Conservation (phyloP, 2,113 vertebrate species). For the Callithrix jacchus region DNA sequence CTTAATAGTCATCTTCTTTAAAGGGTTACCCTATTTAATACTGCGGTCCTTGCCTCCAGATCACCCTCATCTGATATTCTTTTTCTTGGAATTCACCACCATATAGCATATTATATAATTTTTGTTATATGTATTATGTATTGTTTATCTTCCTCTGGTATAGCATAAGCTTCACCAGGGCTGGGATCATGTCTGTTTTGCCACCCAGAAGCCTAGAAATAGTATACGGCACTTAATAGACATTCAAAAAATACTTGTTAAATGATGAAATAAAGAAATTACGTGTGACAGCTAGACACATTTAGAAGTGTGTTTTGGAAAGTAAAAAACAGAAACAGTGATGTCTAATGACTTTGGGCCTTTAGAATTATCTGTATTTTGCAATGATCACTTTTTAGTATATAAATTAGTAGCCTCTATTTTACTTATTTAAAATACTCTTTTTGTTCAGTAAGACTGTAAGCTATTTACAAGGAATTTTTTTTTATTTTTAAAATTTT, state of each 20-base stretch:
- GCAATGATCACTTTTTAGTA: neutral
- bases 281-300: neutral
- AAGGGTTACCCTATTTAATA: neutral
- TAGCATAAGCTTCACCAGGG: neutral
- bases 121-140: neutral
- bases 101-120: neutral
- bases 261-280: conserved; percentile 8
- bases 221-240: neutral
- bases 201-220: neutral
- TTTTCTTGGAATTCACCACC: neutral
- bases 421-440: conserved; percentile 7
- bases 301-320: conserved; percentile 17
- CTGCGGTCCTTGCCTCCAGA: accelerated
- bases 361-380: conserved; percentile 37
- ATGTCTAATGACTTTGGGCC: neutral
- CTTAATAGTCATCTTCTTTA: neutral
- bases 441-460: neutral
- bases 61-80: neutral
- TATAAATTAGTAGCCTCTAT: neutral
- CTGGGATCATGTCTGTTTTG: neutral
- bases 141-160: neutral
- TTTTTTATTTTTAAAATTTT: no score
- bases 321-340: neutral
- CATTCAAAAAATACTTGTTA: neutral
- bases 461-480: neutral